Percentiles rank a stretch among this genome's conserved stretches.
Conservation (phyloP, 2,113 vertebrate species). For the Cariama cristata region DNA sequence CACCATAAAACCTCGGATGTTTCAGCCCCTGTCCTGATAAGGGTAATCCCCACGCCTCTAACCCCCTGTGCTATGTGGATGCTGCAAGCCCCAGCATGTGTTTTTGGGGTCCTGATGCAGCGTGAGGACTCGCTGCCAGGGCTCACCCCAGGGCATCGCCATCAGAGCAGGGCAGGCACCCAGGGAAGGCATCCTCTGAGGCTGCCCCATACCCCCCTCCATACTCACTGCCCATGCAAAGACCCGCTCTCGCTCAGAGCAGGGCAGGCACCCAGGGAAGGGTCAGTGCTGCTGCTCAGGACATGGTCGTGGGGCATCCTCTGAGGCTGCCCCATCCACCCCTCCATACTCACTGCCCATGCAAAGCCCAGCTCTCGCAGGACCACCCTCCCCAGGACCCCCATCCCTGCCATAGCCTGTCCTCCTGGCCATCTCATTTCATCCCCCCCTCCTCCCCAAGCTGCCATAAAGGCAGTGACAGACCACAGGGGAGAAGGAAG, state of each 20-base stretch:
- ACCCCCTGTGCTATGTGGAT: accelerated
- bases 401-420: background rate
- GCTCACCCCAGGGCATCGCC: background rate
- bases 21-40: accelerated
- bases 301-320: accelerated
- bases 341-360: accelerated
- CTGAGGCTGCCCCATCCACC: accelerated
- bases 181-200: background rate
- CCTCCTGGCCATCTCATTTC: background rate
- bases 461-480: accelerated
- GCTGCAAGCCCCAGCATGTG: accelerated
- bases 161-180: background rate
- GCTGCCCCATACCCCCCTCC: background rate
- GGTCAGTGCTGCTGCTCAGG: background rate
- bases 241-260: background rate
- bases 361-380: background rate
- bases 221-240: accelerated
- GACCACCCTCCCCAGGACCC: background rate
- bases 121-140: accelerated
- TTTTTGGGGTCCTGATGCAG: background rate
- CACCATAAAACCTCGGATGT: background rate
- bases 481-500: background rate
- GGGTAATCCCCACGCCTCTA: background rate
- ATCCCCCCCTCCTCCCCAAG: accelerated
- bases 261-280: background rate